Percentiles rank a stretch among this genome's conserved stretches.
Evolutionary conservation across 1,140 invertebrate species (phyloP).

Genomic region (Chironomus striatipennis): DNA sequence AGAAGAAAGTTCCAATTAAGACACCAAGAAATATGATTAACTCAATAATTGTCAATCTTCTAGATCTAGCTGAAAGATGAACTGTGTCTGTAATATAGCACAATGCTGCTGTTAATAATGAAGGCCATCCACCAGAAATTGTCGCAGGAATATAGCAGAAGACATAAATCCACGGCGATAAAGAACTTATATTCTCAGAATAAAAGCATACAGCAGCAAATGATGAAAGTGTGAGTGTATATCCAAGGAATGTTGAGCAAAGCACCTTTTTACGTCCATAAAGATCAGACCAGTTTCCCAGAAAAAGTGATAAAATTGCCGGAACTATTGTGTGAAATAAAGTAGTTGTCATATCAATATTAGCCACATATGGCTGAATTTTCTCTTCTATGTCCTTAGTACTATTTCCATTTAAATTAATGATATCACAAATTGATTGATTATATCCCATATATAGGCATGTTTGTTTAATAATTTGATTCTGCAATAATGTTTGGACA

Average conservation of each 20-base stretch:
- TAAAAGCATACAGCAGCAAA: neutral
- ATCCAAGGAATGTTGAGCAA: conserved; percentile 26
- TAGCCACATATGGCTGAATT: neutral
- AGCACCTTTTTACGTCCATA: conserved; percentile 28
- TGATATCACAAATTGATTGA: neutral
- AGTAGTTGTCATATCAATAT: neutral
- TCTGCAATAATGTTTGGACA: neutral
- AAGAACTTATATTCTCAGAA: neutral
- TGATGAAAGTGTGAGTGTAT: neutral
- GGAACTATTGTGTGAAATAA: conserved; percentile 23
- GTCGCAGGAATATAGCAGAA: conserved; percentile 47
- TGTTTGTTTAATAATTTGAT: neutral
- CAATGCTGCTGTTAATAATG: conserved; percentile 49
- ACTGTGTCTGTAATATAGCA: conserved; percentile 57
- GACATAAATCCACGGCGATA: conserved; percentile 52
- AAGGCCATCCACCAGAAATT: conserved; percentile 47
- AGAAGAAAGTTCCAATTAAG: conserved; percentile 48
- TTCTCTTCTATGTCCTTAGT: neutral
- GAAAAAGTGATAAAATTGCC: conserved; percentile 27
- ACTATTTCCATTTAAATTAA: neutral
- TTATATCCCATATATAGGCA: neutral
- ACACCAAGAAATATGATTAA: conserved; percentile 47
- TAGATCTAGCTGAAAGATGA: conserved; percentile 43
- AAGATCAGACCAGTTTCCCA: conserved; percentile 28
- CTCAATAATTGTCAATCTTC: conserved; percentile 53